Evolutionary conservation across 2,888 invertebrate genomes (phyloP), one percentile per base, ranked within the genome.

Genomic region (Drosophila algonquin): DNA sequence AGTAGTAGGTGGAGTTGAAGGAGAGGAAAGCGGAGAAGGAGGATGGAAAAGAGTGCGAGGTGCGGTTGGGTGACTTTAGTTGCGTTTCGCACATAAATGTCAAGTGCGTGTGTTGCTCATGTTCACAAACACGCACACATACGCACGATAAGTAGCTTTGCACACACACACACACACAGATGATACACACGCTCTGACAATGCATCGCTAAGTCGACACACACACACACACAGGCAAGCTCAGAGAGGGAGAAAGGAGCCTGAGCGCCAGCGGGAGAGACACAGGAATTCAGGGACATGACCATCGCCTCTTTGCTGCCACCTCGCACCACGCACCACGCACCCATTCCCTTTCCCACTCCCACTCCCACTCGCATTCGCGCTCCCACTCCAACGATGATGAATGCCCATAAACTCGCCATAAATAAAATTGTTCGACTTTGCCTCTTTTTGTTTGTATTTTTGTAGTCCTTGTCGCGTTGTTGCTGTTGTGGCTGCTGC

Each of bases 321-420:
- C 50, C 32, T 8, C 7, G 7, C 27, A 27, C 27, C 21, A 2
- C 21, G 21, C 21, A 21, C 21, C n/a, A n/a, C n/a, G n/a, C n/a
- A n/a, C 24, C 27, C 27, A 8, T 30, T 14, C 7, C 46, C 64
- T 6, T 5, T 32, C 5, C 12, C 56, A 5, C 32, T 47, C 8
- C 47, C 21, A 40, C 21, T 54, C 40, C 54, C 21, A 44, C 7
- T 18, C 18, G 18, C 18, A 18, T 18, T 18, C 18, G 18, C 18
- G 18, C 18, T 40, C 9, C 35, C 14, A 16, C 35, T 24, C 44
- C 54, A 24, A 60, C 58, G 71, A 83, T 86, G 87, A 83, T 83
- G 84, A 83, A 83, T 83, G 82, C 84, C 84, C 74, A 83, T 83
- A 83, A 86, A 86, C 81, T 81, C 56, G 80, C 73, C 77, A 83